Evolutionary conservation across 1,140 invertebrate species (phyloP), one percentile per base, ranked within the genome.

Genomic region (Drosophila nigromelanica): DNA sequence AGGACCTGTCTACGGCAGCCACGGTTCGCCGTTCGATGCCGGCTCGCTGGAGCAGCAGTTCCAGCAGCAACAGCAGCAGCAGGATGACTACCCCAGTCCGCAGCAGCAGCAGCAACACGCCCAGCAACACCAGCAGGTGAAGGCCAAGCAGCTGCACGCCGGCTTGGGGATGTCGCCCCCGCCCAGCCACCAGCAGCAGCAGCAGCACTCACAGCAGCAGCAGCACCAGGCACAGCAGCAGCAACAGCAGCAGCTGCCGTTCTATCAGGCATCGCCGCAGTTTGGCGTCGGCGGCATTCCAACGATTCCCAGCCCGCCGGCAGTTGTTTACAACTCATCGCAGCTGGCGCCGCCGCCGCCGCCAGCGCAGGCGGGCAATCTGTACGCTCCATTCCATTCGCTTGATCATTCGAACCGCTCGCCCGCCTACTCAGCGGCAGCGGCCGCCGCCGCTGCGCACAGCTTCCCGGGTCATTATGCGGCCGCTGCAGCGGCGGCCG

Each of bases 301-400:
- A 30, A 95, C 96, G 10, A 95, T 96, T 78, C 96, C 96, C 8
- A 97, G 96, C 48, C 96, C 96, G 10, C 96, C 96, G 12, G 94
- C 96, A 4, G 94, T 95, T 21, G 93, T 97, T 5, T 95, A 96
- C 61, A 97, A 97, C 77, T 95, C 95, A 70, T 95, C 96, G 24
- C 95, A 95, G 3, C 95, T 95, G 61, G 92, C 96, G 80, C 74
- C 85, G 43, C 81, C 74, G 35, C 83, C 95, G 45, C 93, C 96
- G 78, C 94, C 93, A 37, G 94, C 95, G 30, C 96, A 97, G 92
- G 95, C 95, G 47, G 95, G 95, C 54, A 95, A 96, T 51, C 93
- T 98, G 30, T 96, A 96, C 76, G 95, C 95, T 75, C 93, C 95
- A 68, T 95, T 96, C 91, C 94, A 95, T 91, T 89, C 90, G 76